Evolutionary conservation across 2,113 vertebrate species (phyloP), one percentile per base, ranked within the genome.

Genomic region (Oreotragus oreotragus): DNA sequence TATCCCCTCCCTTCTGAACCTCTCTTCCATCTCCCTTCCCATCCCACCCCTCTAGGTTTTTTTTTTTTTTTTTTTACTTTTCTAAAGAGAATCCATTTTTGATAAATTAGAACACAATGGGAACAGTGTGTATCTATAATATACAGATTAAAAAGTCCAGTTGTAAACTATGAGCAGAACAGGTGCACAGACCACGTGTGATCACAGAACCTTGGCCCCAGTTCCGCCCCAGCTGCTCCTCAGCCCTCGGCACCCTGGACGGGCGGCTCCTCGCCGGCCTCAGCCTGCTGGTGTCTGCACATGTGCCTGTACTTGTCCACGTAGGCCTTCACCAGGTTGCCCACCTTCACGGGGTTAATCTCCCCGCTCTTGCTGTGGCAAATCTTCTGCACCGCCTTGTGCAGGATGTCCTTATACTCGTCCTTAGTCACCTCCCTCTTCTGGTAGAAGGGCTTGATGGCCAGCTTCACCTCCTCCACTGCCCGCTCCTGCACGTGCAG

Each of bases 361-460:
- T 99, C 99, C 1, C 99, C 99, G 7, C 99, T 99, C 98, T 99
- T 99, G 99, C 99, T 99, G 98, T 99, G 99, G 97, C 99, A 99
- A 91, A 99, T 99, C 99, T 99, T n/a, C n/a, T n/a, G n/a, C n/a
- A n/a, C n/a, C n/a, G n/a, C n/a, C n/a, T n/a, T n/a, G n/a, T n/a
- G n/a, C n/a, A n/a, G n/a, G n/a, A n/a, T n/a, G n/a, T n/a, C n/a
- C n/a, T n/a, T n/a, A n/a, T n/a, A n/a, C n/a, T n/a, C n/a, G n/a
- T n/a, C n/a, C n/a, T n/a, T n/a, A n/a, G n/a, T n/a, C n/a, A n/a
- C n/a, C n/a, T n/a, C n/a, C n/a, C n/a, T n/a, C n/a, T n/a, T n/a
- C n/a, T n/a, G n/a, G n/a, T n/a, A n/a, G n/a, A n/a, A n/a, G n/a
- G n/a, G n/a, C n/a, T n/a, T n/a, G n/a, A n/a, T n/a, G n/a, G n/a